Evolutionary conservation across 2,113 vertebrate species (phyloP), one percentile per base, ranked within the genome.

Genomic region (Onychorhynchus coronatus): DNA sequence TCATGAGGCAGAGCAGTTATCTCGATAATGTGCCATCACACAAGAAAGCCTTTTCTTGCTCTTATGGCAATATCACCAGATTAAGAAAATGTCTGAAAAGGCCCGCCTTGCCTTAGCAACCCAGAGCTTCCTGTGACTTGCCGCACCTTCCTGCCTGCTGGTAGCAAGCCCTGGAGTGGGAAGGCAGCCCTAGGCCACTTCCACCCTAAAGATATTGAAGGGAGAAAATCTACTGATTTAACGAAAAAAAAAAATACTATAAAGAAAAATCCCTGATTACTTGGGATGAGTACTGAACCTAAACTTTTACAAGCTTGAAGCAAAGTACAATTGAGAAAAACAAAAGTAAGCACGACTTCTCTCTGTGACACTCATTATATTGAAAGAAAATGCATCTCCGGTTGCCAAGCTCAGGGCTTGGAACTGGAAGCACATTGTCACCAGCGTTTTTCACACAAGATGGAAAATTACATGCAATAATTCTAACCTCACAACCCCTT

Each of bases 41-140:
- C 12, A 52, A 28, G 21, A 71, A 31, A 44, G 22, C 16, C 23
- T 49, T 35, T 89, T 8, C 15, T 37, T 62, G 46, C 21, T 25
- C 82, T 42, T n/a, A 7, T 23, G 5, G 15, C 62, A 79, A 2
- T 41, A 52, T 8, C 1, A 0, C 6, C 2, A 1, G 20, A 47
- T 35, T 5, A 37, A 59, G 23, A 76, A 81, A 62, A 74, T 1
- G 2, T 19, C 18, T 46, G 47, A 55, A 55, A 62, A 84, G 13
- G 6, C 3, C 5, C 11, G 33, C 35, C 59, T 1, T 39, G 25
- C 25, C 49, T 25, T 41, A 72, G 42, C 11, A 72, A 63, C 8
- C 8, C n/a, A 52, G 15, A 61, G 24, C 22, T 33, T 61, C 14
- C 19, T 52, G 18, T 0, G 2, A 68, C 20, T 46, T 30, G 16